Base-by-base conservation (phyloP, 2,113 vertebrate species). In the Clarias gariepinus region DNA sequence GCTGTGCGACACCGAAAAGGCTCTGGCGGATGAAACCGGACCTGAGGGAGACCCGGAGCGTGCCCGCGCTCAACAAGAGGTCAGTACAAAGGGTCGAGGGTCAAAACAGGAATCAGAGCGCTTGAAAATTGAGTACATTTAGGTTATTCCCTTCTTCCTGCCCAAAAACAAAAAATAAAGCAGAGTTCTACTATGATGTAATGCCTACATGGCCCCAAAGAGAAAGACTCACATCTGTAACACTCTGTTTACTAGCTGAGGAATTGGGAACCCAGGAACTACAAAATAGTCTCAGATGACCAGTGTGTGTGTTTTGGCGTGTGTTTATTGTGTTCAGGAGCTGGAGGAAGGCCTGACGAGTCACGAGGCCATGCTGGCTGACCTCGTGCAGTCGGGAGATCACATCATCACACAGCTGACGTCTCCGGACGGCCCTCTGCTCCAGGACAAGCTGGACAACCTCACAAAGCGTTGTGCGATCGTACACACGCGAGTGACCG, bases 341-440 rank as follows among this genome's bases (percentile, higher is more conserved):
- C 94, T 99, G 9, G 97, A 99, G 88, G 97, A 98, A 73, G 96
- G 96, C 25, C 69, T 98, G 71, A 91, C 88, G 85, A 96, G 92
- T 90, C 97, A 97, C 91, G 95, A 97, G 91, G 88, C 91, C 8
- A 92, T 94, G 78, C 89, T 98, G 90, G 92, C 91, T 4, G 90
- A 89, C 0, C 55, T 99, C 18, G 96, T 93, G 91, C 94, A 87
- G 87, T 95, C 95, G 0, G 98, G 97, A n/a, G 95, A 97, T 84
- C 92, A 92, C 71, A 96, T 99, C 85, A 94, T 96, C 81, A 94
- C 95, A 81, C 96, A 97, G 90, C 93, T 99, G 77, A 94, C 96
- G 6, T 93, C 95, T 28, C 94, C 95, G 0, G 97, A 98, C 0
- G 95, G 96, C 74, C 92, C 93, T 85, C 95, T 98, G 89, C 93